Base-by-base conservation (phyloP, 2,888 invertebrate genomes). In the Catonia carolina region DNA sequence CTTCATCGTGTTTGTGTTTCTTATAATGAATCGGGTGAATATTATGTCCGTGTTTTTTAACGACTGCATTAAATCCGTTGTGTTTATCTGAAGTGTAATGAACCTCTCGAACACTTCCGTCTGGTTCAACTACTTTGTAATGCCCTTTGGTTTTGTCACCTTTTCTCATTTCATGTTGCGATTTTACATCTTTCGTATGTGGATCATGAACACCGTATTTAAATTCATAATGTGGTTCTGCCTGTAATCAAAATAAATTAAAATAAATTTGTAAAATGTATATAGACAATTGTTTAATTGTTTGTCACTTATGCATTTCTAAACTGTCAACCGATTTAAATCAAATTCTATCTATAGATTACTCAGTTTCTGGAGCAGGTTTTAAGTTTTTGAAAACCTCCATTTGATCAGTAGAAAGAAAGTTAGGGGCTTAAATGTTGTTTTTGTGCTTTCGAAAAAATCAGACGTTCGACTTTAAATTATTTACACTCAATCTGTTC, bases 11-110 rank as follows among this genome's bases (percentile, higher is more conserved):
- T 22, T 45, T 45, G 49, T 55, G 55, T 35, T 56, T 50, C 14
- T 50, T 50, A 45, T 56, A 56, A 50, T 51, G 51, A 42, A 61
- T 51, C 5, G 60, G 56, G 50, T 64, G 62, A 17, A 56, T 56
- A 10, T 56, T 62, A 7, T 64, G 65, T 0, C 63, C 64, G 36
- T 61, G 58, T 55, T 63, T 63, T 53, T 62, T 64, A 48, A 67
- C 67, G 35, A 64, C 63, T 17, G 67, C 67, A 55, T 64, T 66
- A 62, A 67, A 67, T 1, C 67, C 67, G 57, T 62, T 63, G 58
- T 66, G 63, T 22, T 65, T 60, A 61, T 67, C 67, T 1, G 65
- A 66, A 3, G 65, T 65, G 63, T 67, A 67, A 41, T 67, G 66
- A 23, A 67, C 67, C 17, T 63, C 60, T n/a, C 66, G 55, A 33